phyloP scores from a whole-genome alignment of 2,113 vertebrate species.

The Silurus meridionalis region DNA sequence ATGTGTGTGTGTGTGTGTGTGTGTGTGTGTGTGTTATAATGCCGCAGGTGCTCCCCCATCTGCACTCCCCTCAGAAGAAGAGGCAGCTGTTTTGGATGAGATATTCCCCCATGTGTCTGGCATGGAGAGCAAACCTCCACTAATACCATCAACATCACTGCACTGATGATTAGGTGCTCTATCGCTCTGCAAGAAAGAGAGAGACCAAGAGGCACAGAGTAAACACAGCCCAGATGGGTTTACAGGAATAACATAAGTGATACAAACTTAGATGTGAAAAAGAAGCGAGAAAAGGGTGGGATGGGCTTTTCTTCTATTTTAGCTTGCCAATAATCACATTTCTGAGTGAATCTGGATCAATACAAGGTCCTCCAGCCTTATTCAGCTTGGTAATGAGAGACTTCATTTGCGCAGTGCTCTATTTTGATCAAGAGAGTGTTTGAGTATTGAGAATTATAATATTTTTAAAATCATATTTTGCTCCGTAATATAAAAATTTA shows the following conservation, averaged over 20 bases:
- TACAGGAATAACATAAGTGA: conserved; percentile 8
- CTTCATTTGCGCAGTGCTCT: neutral
- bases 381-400: conserved; percentile 5
- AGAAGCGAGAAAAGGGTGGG: neutral
- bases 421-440: neutral
- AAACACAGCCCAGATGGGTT: conserved; percentile 20
- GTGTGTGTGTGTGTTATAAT: conserved; percentile 9
- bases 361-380: neutral
- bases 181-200: conserved; percentile 18
- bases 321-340: conserved; percentile 14
- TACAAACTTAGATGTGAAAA: neutral
- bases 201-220: neutral
- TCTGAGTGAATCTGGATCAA: neutral
- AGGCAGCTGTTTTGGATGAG: conserved; percentile 67
- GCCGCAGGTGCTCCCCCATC: conserved; percentile 48
- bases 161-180: conserved; percentile 41
- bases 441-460: neutral
- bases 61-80: conserved; percentile 39
- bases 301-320: neutral
- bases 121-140: conserved; percentile 25
- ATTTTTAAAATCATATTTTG: neutral
- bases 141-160: conserved; percentile 40
- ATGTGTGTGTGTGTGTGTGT: conserved; percentile 3
- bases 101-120: conserved; percentile 47
- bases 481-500: neutral